Evolutionary conservation across 2,888 invertebrate genomes (phyloP).

Genomic region (Psylliodes chrysocephalus): DNA sequence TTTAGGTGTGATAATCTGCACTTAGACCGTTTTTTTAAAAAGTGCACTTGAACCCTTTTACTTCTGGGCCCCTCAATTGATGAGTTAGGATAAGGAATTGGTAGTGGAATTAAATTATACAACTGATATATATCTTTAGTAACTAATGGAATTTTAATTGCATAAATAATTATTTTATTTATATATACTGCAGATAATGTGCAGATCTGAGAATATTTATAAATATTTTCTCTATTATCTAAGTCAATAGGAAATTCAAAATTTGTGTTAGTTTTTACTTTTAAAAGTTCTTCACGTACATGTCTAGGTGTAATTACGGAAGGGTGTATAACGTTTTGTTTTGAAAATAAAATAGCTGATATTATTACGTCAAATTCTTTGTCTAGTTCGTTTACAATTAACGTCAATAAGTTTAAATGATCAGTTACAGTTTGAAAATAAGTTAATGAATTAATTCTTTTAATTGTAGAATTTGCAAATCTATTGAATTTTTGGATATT

Average conservation of each 20-base stretch:
- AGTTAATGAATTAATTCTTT: too few species aligned
- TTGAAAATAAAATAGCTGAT: slow-evolving; percentile 15
- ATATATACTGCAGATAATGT: slow-evolving; percentile 32
- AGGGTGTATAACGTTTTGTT: slow-evolving; percentile 42
- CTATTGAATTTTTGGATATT: too few species aligned
- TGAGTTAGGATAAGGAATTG: too few species aligned
- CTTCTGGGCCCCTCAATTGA: too few species aligned
- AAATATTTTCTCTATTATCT: slow-evolving; percentile 28
- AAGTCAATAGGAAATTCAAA: slow-evolving; percentile 35
- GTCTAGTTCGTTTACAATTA: not conserved
- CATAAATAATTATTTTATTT: slow-evolving; percentile 38
- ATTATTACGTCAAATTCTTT: slow-evolving; percentile 9
- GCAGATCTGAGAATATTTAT: slow-evolving; percentile 36
- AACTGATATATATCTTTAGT: too few species aligned
- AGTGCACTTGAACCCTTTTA: too few species aligned
- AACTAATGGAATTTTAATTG: slow-evolving; percentile 35
- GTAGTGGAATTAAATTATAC: too few species aligned
- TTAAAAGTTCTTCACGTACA: slow-evolving; percentile 19
- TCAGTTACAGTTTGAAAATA: too few species aligned
- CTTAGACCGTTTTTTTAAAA: too few species aligned
- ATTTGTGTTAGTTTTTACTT: slow-evolving; percentile 27
- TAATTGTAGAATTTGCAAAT: too few species aligned
- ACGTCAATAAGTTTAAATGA: too few species aligned
- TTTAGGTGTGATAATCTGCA: too few species aligned
- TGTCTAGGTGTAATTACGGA: slow-evolving; percentile 38